Conservation (phyloP, 2,113 vertebrate species). For the Colius striatus region DNA sequence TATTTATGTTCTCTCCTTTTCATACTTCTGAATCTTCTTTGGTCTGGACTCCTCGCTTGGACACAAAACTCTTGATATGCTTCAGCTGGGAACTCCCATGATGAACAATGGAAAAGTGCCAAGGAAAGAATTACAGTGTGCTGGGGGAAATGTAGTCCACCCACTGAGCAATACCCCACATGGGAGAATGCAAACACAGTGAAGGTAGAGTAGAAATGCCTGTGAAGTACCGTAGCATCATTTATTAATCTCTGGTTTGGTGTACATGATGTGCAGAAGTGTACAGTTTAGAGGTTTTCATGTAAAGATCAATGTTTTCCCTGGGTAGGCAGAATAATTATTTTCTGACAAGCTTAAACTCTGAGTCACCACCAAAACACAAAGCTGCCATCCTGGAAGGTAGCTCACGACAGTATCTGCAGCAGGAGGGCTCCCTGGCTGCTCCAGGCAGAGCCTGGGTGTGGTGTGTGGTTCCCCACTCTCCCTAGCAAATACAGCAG, state of each 20-base stretch:
- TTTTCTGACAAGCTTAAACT: constrained; percentile 15
- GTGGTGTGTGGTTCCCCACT: rapidly evolving
- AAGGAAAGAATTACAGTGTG: neutral
- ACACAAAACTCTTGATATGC: neutral
- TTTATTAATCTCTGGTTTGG: constrained; percentile 8
- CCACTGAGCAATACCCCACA: neutral
- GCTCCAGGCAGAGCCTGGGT: neutral
- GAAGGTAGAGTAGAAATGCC: neutral
- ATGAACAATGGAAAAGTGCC: neutral
- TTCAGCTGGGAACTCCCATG: neutral
- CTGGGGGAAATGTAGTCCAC: neutral
- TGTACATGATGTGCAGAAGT: neutral
- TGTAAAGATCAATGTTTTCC: constrained; percentile 46
- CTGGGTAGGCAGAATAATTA: neutral
- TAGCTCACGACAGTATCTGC: neutral
- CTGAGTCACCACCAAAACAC: neutral
- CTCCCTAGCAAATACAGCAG: neutral
- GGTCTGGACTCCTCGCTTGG: neutral
- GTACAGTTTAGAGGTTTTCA: constrained; percentile 21
- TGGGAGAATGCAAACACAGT: rapidly evolving
- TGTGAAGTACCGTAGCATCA: neutral
- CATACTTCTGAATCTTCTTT: neutral
- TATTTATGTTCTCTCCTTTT: neutral
- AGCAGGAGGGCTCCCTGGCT: neutral
- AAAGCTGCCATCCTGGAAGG: neutral